Evolutionary conservation across 1,140 invertebrate species (phyloP), one percentile per base, ranked within the genome.

Genomic region (Meloidogyne exigua): DNA sequence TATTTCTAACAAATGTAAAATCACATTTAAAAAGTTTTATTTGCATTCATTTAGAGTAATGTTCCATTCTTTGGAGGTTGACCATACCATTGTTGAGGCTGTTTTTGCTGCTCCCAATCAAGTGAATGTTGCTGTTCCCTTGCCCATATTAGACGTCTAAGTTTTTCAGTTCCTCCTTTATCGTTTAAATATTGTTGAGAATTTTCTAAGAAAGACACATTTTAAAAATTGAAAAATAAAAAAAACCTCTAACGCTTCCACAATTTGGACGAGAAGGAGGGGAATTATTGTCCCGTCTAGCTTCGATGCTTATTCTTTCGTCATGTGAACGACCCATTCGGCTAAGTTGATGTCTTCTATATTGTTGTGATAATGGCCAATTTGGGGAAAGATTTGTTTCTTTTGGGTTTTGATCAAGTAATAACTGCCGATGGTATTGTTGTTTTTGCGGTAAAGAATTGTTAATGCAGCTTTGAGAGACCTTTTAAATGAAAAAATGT

Each of bases 1-100:
- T 65, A 65, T 65, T 65, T 26, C 11, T 9, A 9, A 65, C 21
- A 65, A 65, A 65, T 65, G 11, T 65, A 23, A 65, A 65, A 65
- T 10, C 63, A 65, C 21, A 65, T 65, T 64, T 23, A 12, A 65
- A 23, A 65, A 65, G 9, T 7, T 65, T 23, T 65, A 65, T 23
- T 23, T 21, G 0, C 5, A 9, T 32, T 32, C 7, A 18, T 18
- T 67, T 39, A 32, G 12, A 67, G 26, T 39, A 32, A 7, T 9
- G 26, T 39, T 67, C 66, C 66, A 25, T 67, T 65, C 26, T 65
- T 57, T 57, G 18, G n/a, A n/a, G 18, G 4, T 57, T 57, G 49
- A n/a, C 49, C 49, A n/a, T n/a, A 57, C 49, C 49, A 57, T n/a
- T 57, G 49, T 7, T 12, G 49, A 39, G 36, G 36, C 7, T 32